Conservation (phyloP, 2,888 invertebrate genomes). For the Drosophila subquinaria region DNA sequence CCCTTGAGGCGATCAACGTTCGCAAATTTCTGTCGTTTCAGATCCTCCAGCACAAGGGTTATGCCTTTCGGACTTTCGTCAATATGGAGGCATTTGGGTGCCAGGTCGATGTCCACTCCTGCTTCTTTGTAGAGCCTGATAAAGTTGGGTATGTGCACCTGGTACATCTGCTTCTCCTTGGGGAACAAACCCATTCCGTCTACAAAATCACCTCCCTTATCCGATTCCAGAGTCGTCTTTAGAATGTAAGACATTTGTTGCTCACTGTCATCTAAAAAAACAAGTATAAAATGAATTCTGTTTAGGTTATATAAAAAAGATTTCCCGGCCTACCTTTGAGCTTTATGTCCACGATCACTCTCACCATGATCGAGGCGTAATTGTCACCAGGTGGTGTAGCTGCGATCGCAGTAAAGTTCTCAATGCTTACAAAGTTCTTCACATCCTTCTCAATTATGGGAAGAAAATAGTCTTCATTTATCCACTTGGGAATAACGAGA, state of each 20-base stretch:
- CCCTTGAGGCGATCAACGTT: slow-evolving; percentile 79
- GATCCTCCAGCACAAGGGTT: slow-evolving; percentile 78
- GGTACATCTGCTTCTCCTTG: slow-evolving; percentile 79
- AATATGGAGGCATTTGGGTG: slow-evolving; percentile 70
- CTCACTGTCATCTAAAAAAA: slow-evolving; percentile 53
- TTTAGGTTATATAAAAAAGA: background rate
- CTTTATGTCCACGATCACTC: slow-evolving; percentile 71
- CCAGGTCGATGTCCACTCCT: slow-evolving; percentile 68
- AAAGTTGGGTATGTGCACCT: slow-evolving; percentile 70
- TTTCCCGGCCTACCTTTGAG: slow-evolving; percentile 61
- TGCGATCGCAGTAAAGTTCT: slow-evolving; percentile 65
- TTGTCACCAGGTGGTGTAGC: slow-evolving; percentile 83
- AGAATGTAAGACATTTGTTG: slow-evolving; percentile 73
- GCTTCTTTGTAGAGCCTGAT: slow-evolving; percentile 68
- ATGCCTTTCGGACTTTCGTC: slow-evolving; percentile 63
- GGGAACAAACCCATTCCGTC: slow-evolving; percentile 75
- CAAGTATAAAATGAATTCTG: background rate
- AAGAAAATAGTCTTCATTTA: slow-evolving; percentile 72
- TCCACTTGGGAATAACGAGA: slow-evolving; percentile 72
- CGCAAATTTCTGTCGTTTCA: slow-evolving; percentile 61
- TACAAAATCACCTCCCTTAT: slow-evolving; percentile 53
- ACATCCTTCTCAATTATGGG: slow-evolving; percentile 70
- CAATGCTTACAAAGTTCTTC: slow-evolving; percentile 51
- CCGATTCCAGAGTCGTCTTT: slow-evolving; percentile 69
- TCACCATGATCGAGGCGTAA: slow-evolving; percentile 80